A percentile compares a stretch with the other conserved stretches of the same genome.
Evolutionary conservation across 2,888 invertebrate species (phyloP).

Genomic region (Suillia variegata): DNA sequence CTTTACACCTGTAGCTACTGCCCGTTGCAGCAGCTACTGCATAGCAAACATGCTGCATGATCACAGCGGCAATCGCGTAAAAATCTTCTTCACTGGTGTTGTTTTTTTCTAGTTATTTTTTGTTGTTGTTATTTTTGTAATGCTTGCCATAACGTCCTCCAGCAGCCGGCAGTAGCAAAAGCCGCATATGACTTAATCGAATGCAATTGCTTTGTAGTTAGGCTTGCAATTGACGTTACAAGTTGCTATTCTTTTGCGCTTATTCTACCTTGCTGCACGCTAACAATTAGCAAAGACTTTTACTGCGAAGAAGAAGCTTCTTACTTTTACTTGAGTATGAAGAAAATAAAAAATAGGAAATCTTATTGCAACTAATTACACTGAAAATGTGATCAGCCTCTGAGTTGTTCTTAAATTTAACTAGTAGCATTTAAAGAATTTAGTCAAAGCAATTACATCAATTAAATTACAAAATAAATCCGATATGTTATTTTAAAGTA

Average conservation of each 20-base stretch:
- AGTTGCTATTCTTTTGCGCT: background rate
- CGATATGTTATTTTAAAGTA: too few species aligned
- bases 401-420: too few species aligned
- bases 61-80: conserved; percentile 17
- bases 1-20: conserved; percentile 20
- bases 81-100: too few species aligned
- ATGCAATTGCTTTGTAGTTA: background rate
- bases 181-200: conserved; percentile 1
- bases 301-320: background rate
- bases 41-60: conserved; percentile 17
- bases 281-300: background rate
- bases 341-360: too few species aligned
- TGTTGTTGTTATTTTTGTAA: background rate
- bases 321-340: background rate
- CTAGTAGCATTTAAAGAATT: too few species aligned
- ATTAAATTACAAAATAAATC: too few species aligned
- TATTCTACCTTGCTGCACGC: background rate
- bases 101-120: too few species aligned
- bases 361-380: too few species aligned
- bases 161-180: background rate
- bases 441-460: too few species aligned
- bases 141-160: background rate
- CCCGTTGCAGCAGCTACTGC: too few species aligned
- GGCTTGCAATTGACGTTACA: background rate
- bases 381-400: too few species aligned